These are phyloP conservation scores for Aegotheles bennettii DNA, from an alignment of 2,113 vertebrate genomes.

Conservation along the genomic window DNA sequence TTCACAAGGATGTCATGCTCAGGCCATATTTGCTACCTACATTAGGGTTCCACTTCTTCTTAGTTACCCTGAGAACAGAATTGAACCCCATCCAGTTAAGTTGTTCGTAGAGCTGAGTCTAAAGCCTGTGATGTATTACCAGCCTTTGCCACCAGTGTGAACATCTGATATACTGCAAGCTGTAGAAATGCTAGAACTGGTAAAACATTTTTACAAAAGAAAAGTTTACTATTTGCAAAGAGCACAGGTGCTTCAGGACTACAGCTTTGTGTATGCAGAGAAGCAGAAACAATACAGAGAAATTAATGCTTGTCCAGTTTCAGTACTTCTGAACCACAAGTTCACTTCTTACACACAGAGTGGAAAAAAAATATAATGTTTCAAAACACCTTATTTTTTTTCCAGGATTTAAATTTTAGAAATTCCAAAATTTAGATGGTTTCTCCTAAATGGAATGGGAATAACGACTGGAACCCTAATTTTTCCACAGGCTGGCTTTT, in stretches of 20 bases:
- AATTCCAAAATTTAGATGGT: neutral
- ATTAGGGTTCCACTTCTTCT: neutral
- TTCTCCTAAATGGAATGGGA: neutral
- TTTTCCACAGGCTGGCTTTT: neutral
- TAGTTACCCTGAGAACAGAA: neutral
- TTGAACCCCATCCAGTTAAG: neutral
- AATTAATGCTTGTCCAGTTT: neutral
- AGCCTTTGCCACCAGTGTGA: neutral
- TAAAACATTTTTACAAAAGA: neutral
- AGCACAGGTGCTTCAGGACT: neutral
- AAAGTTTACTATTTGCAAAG: neutral
- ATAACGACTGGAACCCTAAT: neutral
- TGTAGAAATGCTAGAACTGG: neutral
- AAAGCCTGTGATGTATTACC: neutral
- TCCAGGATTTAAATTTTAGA: neutral
- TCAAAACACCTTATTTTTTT: neutral
- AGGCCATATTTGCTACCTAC: neutral
- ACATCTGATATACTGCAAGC: neutral
- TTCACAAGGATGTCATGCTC: accelerated
- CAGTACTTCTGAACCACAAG: neutral
- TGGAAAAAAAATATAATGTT: neutral
- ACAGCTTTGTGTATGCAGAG: neutral
- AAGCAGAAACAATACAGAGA: neutral
- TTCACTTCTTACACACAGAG: neutral
- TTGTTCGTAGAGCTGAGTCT: neutral